Percentiles rank a stretch among this genome's conserved stretches.
phyloP scores from a whole-genome alignment of 1,140 invertebrate genomes.

The Plectrocnemia conspersa region DNA sequence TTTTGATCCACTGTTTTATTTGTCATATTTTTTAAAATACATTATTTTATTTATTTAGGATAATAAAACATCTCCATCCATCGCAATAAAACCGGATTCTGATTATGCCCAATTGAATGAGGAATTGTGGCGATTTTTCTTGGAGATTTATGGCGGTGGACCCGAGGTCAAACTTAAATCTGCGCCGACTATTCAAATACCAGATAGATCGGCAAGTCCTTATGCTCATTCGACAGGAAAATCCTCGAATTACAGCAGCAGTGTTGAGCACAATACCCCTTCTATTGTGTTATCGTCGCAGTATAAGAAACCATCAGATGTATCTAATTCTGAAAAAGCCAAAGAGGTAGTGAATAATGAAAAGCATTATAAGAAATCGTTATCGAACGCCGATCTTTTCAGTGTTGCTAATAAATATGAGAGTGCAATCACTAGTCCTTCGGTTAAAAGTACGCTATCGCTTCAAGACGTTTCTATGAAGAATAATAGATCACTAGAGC shows the following conservation, averaged over 20 bases:
- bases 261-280: slow-evolving; percentile 10
- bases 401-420: slow-evolving; percentile 5
- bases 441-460: slow-evolving; percentile 43
- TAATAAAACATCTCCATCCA: slow-evolving; percentile 22
- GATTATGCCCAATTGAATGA: slow-evolving; percentile 81
- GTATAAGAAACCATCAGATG: not conserved
- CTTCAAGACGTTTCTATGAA: slow-evolving; percentile 41
- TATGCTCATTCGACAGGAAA: not conserved
- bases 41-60: slow-evolving; percentile 19
- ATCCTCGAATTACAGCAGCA: slow-evolving; percentile 8
- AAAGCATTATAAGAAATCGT: slow-evolving; percentile 18
- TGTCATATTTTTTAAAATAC: not conserved
- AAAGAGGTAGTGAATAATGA: not conserved
- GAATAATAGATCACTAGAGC: too few relatives aligned
- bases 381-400: slow-evolving; percentile 27
- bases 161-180: slow-evolving; percentile 63
- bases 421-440: slow-evolving; percentile 44
- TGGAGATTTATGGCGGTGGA: slow-evolving; percentile 79
- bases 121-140: slow-evolving; percentile 81
- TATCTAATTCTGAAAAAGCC: not conserved
- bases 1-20: not conserved
- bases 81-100: slow-evolving; percentile 55
- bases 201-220: not conserved
- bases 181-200: slow-evolving; percentile 32
- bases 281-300: not conserved